Evolutionary conservation across 2,797 vertebrate species (phyloP).

Genomic region (Tapirus indicus): DNA sequence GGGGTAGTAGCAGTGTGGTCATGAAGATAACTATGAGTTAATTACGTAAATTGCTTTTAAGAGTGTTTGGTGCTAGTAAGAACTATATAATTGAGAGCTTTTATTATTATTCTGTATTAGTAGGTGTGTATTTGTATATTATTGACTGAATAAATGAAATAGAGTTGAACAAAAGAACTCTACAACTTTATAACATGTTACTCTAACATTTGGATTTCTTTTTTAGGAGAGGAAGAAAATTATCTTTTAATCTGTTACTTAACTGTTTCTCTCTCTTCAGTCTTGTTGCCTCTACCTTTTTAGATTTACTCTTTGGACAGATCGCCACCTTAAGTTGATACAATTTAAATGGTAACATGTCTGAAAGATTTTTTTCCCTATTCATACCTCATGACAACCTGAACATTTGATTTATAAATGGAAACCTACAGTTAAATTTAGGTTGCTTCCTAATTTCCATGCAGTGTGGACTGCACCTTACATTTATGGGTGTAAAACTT

Average conservation of each 20-base stretch:
- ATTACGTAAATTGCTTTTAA: not conserved
- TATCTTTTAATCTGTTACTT: not conserved
- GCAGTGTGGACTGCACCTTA: not conserved
- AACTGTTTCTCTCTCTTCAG: not conserved
- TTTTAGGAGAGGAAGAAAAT: slow-evolving; percentile 1
- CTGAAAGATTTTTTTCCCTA: not conserved
- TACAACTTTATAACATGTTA: not conserved
- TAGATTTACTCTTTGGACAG: not conserved
- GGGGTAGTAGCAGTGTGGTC: not conserved
- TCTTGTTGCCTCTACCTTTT: not conserved
- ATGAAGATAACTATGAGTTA: not conserved
- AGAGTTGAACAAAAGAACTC: not conserved
- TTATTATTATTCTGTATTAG: not conserved
- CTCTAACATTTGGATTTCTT: not conserved
- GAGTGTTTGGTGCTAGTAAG: not conserved
- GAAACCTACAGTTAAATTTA: not conserved
- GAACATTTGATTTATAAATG: not conserved
- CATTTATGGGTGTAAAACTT: not conserved
- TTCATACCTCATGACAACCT: not conserved
- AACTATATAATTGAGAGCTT: not conserved
- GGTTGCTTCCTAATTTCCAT: not conserved
- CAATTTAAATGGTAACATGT: not conserved
- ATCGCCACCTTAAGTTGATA: not conserved
- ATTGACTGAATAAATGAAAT: not conserved
- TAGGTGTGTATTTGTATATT: not conserved